Evolutionary conservation across 1,140 invertebrate genomes (phyloP).

Genomic region (Muscidifurax raptorellus): DNA sequence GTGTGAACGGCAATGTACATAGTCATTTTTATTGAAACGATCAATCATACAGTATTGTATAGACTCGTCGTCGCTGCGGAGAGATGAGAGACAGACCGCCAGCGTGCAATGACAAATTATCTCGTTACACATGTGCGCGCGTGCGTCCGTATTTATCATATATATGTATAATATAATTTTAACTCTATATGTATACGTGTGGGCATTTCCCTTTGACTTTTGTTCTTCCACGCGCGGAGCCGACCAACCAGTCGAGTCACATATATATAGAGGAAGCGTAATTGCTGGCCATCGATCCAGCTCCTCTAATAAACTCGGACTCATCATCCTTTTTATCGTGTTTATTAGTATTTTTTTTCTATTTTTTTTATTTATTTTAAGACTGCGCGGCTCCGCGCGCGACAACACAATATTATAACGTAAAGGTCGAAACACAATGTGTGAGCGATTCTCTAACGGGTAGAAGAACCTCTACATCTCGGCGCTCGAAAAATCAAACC

Average conservation of each 20-base stretch:
- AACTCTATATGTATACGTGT: not conserved
- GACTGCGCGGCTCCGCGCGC: not conserved
- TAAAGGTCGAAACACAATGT: not conserved
- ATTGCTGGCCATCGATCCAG: not conserved
- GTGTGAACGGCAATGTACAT: slow-evolving; percentile 35
- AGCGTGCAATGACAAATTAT: slow-evolving; percentile 20
- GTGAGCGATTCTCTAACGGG: not conserved
- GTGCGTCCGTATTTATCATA: not conserved
- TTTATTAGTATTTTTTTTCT: not conserved
- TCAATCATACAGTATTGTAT: slow-evolving; percentile 43
- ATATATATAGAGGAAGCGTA: not conserved
- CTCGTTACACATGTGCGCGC: not conserved
- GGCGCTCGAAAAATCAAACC: slow-evolving; percentile 15
- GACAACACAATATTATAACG: not conserved
- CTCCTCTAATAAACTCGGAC: too few species aligned
- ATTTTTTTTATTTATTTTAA: not conserved
- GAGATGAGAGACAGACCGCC: not conserved
- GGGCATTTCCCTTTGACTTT: not conserved
- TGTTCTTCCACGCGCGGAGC: not conserved
- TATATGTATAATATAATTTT: slow-evolving; percentile 2
- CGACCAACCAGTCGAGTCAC: not conserved
- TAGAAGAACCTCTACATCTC: not conserved
- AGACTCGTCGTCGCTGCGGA: slow-evolving; percentile 17
- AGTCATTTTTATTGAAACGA: slow-evolving; percentile 44
- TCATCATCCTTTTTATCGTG: not conserved